phyloP scores from a whole-genome alignment of 2,797 vertebrate species.

The Fundulus diaphanus region DNA sequence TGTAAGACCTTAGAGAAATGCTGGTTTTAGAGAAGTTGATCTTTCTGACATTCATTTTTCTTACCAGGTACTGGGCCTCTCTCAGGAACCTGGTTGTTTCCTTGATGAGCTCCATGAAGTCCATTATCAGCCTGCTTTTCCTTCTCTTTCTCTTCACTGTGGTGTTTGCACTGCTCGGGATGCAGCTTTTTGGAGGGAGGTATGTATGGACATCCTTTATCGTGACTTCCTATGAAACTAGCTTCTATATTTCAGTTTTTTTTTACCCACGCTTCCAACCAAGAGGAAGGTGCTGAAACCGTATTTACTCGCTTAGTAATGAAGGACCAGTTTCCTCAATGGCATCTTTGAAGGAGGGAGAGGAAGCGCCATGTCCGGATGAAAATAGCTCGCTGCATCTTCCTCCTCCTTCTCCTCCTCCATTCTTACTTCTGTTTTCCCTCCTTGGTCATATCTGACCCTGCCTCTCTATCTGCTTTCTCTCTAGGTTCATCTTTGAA shows the following conservation, averaged over 20 bases:
- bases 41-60: conserved; percentile 19
- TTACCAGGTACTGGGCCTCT: conserved; percentile 95
- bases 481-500: conserved; percentile 96
- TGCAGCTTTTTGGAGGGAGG: conserved; percentile 99
- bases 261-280: conserved; percentile 15
- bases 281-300: conserved; percentile 3
- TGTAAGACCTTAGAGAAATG: neutral
- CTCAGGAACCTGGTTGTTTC: conserved; percentile 97
- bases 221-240: neutral
- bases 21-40: neutral
- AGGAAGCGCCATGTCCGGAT: conserved; percentile 54
- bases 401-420: conserved; percentile 59
- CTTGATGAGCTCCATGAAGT: conserved; percentile 99
- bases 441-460: conserved; percentile 68
- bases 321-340: conserved; percentile 42
- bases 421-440: conserved; percentile 50
- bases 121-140: conserved; percentile 98
- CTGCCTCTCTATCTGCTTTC: conserved; percentile 57
- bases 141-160: conserved; percentile 99
- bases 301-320: conserved; percentile 14
- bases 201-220: conserved; percentile 51
- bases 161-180: conserved; percentile 96
- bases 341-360: conserved; percentile 44
- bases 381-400: conserved; percentile 68
- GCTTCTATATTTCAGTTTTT: neutral